Conservation (phyloP, 2,888 invertebrate species). For the Cantharis rufa region DNA sequence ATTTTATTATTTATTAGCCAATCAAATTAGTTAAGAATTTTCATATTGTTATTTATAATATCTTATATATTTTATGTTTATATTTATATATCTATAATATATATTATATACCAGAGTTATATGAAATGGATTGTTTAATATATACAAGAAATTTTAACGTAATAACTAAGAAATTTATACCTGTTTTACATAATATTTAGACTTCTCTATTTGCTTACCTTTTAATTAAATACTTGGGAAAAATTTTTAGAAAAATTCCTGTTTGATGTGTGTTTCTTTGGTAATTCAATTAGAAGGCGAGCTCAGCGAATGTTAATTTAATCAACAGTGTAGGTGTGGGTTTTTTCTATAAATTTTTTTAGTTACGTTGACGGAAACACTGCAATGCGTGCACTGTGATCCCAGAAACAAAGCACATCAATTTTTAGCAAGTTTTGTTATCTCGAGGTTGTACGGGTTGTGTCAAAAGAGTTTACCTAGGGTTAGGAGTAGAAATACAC, state of each 20-base stretch:
- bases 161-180: neutral
- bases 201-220: neutral
- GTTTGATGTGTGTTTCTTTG: neutral
- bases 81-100: constrained; percentile 40
- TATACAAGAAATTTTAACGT: constrained; percentile 4
- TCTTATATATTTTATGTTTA: constrained; percentile 50
- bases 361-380: neutral
- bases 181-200: neutral
- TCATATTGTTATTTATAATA: constrained; percentile 41
- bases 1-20: constrained; percentile 25
- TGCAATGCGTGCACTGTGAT: neutral
- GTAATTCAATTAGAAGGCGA: neutral
- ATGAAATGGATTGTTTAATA: constrained; percentile 42
- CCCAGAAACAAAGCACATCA: neutral
- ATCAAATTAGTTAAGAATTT: constrained; percentile 29
- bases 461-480: neutral
- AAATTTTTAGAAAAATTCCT: neutral
- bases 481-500: neutral
- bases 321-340: neutral
- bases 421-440: neutral
- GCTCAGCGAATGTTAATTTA: neutral
- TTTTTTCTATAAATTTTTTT: neutral
- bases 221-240: neutral
- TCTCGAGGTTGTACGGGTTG: neutral
- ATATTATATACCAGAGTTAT: constrained; percentile 30